A percentile compares a stretch with the other conserved stretches of the same genome.
phyloP scores from a whole-genome alignment of 2,113 vertebrate genomes.

The Coryphaenoides rupestris region DNA sequence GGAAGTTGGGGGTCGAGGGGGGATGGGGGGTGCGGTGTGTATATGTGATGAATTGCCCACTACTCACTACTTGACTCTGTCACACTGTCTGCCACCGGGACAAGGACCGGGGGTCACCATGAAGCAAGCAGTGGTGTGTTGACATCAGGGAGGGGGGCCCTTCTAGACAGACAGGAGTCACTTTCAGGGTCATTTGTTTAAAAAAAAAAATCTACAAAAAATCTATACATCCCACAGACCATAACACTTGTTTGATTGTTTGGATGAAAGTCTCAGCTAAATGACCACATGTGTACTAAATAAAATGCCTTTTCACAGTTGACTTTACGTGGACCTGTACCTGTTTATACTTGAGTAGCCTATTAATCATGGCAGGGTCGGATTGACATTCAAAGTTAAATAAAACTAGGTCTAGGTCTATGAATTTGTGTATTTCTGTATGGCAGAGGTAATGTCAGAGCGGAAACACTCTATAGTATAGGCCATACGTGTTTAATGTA shows the following conservation, averaged over 20 bases:
- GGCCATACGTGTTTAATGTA: background rate
- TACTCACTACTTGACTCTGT: conserved; percentile 76
- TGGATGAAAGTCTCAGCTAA: conserved; percentile 1
- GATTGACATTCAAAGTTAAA: too few species aligned
- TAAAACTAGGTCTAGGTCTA: too few species aligned
- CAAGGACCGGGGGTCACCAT: conserved; percentile 44
- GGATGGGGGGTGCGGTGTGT: conserved; percentile 57
- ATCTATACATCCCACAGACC: background rate
- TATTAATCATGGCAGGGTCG: conserved; percentile 44
- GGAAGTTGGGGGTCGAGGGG: conserved; percentile 1
- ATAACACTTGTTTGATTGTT: too few species aligned
- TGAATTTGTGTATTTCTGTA: too few species aligned
- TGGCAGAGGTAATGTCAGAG: too few species aligned
- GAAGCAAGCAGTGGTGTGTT: conserved; percentile 45
- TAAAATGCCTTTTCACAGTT: conserved; percentile 47
- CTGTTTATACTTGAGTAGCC: conserved; percentile 45
- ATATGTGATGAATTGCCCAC: conserved; percentile 70
- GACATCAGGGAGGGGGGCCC: conserved; percentile 22
- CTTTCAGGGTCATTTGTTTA: conserved; percentile 44
- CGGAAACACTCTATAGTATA: background rate
- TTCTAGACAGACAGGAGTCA: conserved; percentile 30
- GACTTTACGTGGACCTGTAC: conserved; percentile 29
- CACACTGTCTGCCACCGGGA: conserved; percentile 63
- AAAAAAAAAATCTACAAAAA: conserved; percentile 10
- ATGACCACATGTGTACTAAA: conserved; percentile 40